Evolutionary conservation across 2,888 invertebrate genomes (phyloP).

Genomic region (Oeneis ivallda): DNA sequence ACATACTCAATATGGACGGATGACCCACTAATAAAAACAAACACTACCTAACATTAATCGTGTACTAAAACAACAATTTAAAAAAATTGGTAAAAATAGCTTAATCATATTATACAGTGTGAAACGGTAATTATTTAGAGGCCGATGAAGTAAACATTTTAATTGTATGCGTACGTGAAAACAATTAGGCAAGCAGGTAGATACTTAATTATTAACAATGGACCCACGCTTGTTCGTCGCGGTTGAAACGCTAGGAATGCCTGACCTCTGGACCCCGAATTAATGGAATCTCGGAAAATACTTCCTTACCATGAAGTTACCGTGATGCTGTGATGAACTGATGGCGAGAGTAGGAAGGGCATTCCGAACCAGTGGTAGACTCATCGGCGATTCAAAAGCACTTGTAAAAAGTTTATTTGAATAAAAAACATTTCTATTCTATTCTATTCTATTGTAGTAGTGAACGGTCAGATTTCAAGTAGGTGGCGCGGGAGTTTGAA

Average conservation of each 20-base stretch:
- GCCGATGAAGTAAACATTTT: slow-evolving; percentile 32
- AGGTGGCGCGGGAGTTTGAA: too few species aligned
- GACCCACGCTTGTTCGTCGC: slow-evolving; percentile 21
- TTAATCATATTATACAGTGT: background rate
- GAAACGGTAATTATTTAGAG: slow-evolving; percentile 21
- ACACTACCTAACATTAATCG: background rate
- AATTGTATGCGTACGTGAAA: slow-evolving; percentile 26
- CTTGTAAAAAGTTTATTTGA: too few species aligned
- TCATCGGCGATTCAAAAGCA: too few species aligned
- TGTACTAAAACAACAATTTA: background rate
- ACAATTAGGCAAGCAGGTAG: slow-evolving; percentile 22
- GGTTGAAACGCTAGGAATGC: slow-evolving; percentile 15
- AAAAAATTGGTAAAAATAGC: slow-evolving; percentile 3
- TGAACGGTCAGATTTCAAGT: too few species aligned
- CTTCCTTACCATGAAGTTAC: slow-evolving; percentile 30
- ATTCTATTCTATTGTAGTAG: too few species aligned
- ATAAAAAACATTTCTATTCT: too few species aligned
- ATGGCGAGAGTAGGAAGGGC: background rate
- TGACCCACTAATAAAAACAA: background rate
- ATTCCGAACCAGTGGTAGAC: too few species aligned
- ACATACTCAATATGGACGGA: background rate
- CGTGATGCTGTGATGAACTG: background rate
- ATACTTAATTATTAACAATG: slow-evolving; percentile 26
- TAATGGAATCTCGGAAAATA: slow-evolving; percentile 12
- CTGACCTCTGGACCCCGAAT: slow-evolving; percentile 29